A percentile compares a stretch with the other conserved stretches of the same genome.
phyloP scores from a whole-genome alignment of 2,113 vertebrate genomes.

The Catagonus wagneri region DNA sequence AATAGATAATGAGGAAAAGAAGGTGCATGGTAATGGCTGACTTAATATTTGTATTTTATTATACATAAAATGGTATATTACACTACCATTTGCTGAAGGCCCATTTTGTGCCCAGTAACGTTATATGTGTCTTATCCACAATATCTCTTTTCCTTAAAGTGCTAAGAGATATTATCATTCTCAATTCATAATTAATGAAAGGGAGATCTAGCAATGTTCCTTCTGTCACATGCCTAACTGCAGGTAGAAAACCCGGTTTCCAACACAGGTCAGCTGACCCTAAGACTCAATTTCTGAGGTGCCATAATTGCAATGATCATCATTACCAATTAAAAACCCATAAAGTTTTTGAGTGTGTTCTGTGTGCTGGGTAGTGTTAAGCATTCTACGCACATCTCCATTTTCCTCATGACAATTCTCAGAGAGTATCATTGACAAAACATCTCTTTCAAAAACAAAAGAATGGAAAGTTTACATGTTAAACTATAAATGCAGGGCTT shows the following conservation, averaged over 20 bases:
- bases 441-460: not conserved
- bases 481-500: not conserved
- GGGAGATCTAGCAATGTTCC: not conserved
- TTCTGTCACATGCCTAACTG: not conserved
- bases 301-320: not conserved
- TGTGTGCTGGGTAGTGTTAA: not conserved
- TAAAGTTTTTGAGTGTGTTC: not conserved
- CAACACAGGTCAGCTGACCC: not conserved
- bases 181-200: not conserved
- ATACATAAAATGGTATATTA: not conserved
- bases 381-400: not conserved
- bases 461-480: not conserved
- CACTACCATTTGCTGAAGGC: not conserved
- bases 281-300: not conserved
- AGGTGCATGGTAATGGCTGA: not conserved
- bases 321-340: not conserved
- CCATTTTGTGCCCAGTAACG: not conserved
- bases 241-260: not conserved
- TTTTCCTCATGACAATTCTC: not conserved
- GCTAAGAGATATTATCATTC: not conserved
- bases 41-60: not conserved
- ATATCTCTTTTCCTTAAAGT: not conserved
- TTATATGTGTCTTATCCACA: not conserved
- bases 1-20: not conserved
- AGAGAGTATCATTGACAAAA: not conserved